A percentile compares a stretch with the other conserved stretches of the same genome.
These are phyloP conservation scores for Glomeris maerens DNA, from an alignment of 1,140 invertebrate genomes.

Conservation along the genomic window DNA sequence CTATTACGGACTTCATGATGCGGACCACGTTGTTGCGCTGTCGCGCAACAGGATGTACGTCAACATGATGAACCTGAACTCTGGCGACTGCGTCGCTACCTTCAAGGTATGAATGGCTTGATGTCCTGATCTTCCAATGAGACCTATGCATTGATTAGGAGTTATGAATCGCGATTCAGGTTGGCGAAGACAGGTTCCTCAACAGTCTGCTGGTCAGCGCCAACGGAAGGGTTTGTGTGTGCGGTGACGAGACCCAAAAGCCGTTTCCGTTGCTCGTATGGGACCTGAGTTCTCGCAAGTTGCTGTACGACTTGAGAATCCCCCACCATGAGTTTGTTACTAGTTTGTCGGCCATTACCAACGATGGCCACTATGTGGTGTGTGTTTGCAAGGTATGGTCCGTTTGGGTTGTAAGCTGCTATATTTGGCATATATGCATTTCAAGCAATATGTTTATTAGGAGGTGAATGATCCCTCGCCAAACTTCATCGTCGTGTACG, in stretches of 20 bases:
- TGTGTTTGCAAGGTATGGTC: conserved; percentile 42
- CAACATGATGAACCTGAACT: conserved; percentile 69
- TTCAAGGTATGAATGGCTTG: too few species aligned
- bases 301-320: conserved; percentile 71
- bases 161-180: too few species aligned
- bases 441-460: conserved; percentile 37
- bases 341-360: conserved; percentile 63
- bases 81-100: conserved; percentile 67
- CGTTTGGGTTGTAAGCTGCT: too few species aligned
- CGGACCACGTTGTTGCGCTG: conserved; percentile 59
- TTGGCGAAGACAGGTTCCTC: conserved; percentile 71
- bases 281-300: conserved; percentile 64
- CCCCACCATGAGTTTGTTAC: conserved; percentile 79
- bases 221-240: conserved; percentile 71
- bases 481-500: conserved; percentile 80
- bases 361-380: conserved; percentile 55
- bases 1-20: conserved; percentile 65
- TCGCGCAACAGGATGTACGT: conserved; percentile 79
- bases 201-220: conserved; percentile 73
- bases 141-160: too few species aligned
- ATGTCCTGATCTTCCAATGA: conserved; percentile 1
- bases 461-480: conserved; percentile 65
- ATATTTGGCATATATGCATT: conserved; percentile 3
- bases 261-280: conserved; percentile 76
- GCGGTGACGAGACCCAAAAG: conserved; percentile 80